These are phyloP conservation scores for Pristionchus mayeri DNA, from an alignment of 2,888 invertebrate species.

Conservation along the genomic window DNA sequence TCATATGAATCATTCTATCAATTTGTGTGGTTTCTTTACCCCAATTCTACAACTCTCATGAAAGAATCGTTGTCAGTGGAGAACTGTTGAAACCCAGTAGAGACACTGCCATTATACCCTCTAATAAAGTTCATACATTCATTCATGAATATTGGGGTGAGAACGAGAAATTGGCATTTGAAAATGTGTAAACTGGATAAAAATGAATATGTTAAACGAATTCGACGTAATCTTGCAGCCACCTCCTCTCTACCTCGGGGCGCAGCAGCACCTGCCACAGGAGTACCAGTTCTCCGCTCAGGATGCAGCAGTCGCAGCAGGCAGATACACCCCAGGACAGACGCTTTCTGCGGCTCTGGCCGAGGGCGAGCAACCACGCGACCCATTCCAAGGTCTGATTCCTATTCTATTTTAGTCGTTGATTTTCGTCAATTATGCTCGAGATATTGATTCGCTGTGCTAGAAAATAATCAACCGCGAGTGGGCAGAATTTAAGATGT, in stretches of 20 bases:
- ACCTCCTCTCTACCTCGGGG: not conserved
- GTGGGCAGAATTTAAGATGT: not conserved
- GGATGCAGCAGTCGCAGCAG: not conserved
- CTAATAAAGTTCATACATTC: too few relatives aligned
- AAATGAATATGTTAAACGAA: not conserved
- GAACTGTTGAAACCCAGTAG: too few relatives aligned
- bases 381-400: conserved; percentile 43
- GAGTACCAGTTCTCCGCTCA: conserved; percentile 15
- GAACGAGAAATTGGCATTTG: too few relatives aligned
- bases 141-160: too few relatives aligned
- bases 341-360: not conserved
- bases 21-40: too few relatives aligned
- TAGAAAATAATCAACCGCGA: not conserved
- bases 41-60: too few relatives aligned
- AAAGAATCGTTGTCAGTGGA: too few relatives aligned
- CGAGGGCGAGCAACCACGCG: not conserved
- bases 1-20: too few relatives aligned
- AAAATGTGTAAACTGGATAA: too few relatives aligned
- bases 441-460: not conserved
- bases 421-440: not conserved
- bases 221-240: conserved; percentile 21
- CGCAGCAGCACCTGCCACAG: conserved; percentile 30
- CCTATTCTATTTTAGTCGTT: not conserved
- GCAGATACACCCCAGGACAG: not conserved
- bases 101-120: too few relatives aligned